These are phyloP conservation scores for Malurus cyaneus DNA, from an alignment of 2,113 vertebrate species.

Conservation along the genomic window DNA sequence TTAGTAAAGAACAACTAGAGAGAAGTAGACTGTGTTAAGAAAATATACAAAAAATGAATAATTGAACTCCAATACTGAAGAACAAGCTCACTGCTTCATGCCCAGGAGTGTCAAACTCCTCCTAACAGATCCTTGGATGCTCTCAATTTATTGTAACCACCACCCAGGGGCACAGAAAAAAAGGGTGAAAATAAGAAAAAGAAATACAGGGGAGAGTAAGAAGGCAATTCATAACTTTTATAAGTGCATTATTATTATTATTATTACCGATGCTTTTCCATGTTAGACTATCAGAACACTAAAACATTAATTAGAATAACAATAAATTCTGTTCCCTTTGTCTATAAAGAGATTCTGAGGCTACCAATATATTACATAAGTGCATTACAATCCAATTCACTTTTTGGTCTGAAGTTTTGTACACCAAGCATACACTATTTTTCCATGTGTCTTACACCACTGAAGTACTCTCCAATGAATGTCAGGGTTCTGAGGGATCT, in stretches of 20 bases:
- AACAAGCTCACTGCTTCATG: background rate
- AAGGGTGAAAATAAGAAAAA: background rate
- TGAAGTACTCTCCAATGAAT: background rate
- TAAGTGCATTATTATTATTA: background rate
- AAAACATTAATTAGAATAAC: background rate
- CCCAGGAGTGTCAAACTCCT: background rate
- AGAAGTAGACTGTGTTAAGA: background rate
- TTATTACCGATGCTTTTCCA: background rate
- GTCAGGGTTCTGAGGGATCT: background rate
- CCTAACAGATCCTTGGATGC: background rate
- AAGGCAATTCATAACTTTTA: background rate
- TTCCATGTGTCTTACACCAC: background rate
- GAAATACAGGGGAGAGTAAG: background rate
- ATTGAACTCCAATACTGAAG: background rate
- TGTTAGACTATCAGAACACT: background rate
- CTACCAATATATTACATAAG: background rate
- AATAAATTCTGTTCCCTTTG: background rate
- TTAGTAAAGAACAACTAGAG: background rate
- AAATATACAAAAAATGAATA: background rate
- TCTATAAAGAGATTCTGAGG: background rate
- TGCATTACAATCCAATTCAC: background rate
- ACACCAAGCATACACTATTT: background rate
- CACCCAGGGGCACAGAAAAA: background rate
- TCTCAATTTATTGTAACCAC: background rate
- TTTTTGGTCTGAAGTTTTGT: background rate